phyloP scores from a whole-genome alignment of 53 echinoderm and acorn worm genomes.

The Echinometra lucunter region DNA sequence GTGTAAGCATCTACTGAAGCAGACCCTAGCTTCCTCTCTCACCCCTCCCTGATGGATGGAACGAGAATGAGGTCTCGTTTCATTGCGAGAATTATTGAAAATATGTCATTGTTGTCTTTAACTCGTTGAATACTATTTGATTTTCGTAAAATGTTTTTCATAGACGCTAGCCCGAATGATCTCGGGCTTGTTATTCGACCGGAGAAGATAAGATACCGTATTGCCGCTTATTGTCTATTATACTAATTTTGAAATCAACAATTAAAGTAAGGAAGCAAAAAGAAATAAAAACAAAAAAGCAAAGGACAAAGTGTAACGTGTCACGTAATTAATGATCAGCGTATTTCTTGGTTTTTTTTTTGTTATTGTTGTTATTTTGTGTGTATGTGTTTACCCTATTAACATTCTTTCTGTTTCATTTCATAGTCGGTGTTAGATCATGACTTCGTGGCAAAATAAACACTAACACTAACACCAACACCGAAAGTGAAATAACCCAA shows the following conservation, averaged over 20 bases:
- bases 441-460: no score
- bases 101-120: neutral
- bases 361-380: no score
- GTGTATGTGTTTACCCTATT: no score
- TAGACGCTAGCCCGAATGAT: neutral
- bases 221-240: no score
- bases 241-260: no score
- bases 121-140: neutral
- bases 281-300: neutral
- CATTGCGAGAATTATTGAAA: neutral
- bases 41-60: neutral
- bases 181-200: no score
- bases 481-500: no score
- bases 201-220: neutral
- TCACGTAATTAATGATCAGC: neutral
- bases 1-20: neutral
- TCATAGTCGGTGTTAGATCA: no score
- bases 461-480: no score
- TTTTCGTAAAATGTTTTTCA: neutral
- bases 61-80: neutral
- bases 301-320: neutral
- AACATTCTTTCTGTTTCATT: no score
- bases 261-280: no score
- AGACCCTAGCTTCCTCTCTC: neutral
- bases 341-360: neutral